Conservation (phyloP, 1,140 invertebrate species). For the Parasteatoda tepidariorum region DNA sequence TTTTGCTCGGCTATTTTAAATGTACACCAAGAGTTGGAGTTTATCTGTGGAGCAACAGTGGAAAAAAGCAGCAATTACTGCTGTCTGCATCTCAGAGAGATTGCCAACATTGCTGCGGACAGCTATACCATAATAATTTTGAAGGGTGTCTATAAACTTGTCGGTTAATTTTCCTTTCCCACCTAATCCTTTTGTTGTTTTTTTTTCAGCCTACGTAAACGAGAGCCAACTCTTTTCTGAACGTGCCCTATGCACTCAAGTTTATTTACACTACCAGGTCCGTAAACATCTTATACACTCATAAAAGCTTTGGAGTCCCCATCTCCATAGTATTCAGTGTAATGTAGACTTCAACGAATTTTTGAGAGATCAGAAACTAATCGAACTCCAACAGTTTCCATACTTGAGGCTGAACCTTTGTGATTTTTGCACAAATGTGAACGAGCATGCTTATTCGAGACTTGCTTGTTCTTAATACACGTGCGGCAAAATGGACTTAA, state of each 20-base stretch:
- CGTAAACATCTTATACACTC: not conserved
- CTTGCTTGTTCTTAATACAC: too few species aligned
- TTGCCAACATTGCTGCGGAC: constrained; percentile 28
- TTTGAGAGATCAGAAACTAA: not conserved
- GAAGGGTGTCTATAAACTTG: not conserved
- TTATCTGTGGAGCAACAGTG: not conserved
- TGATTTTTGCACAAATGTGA: not conserved
- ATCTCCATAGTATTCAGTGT: constrained; percentile 30
- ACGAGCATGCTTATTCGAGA: too few species aligned
- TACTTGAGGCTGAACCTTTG: not conserved
- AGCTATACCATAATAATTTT: constrained; percentile 32
- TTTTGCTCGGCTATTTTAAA: not conserved
- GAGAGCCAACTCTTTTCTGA: constrained; percentile 22
- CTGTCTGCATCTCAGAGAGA: constrained; percentile 4
- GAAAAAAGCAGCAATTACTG: constrained; percentile 11
- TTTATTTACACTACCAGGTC: not conserved
- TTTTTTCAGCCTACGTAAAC: constrained; percentile 5
- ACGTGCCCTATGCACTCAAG: constrained; percentile 26
- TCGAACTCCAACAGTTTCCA: constrained; percentile 1
- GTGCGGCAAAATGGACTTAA: too few species aligned
- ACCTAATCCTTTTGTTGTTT: not conserved
- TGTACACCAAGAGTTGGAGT: constrained; percentile 4
- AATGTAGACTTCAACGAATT: not conserved
- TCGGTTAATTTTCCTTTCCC: constrained; percentile 23
- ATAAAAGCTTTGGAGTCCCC: constrained; percentile 10